A percentile compares a stretch with the other conserved stretches of the same genome.
These are phyloP conservation scores for Stigmatopora nigra DNA, from an alignment of 2,113 vertebrate genomes.

Conservation along the genomic window DNA sequence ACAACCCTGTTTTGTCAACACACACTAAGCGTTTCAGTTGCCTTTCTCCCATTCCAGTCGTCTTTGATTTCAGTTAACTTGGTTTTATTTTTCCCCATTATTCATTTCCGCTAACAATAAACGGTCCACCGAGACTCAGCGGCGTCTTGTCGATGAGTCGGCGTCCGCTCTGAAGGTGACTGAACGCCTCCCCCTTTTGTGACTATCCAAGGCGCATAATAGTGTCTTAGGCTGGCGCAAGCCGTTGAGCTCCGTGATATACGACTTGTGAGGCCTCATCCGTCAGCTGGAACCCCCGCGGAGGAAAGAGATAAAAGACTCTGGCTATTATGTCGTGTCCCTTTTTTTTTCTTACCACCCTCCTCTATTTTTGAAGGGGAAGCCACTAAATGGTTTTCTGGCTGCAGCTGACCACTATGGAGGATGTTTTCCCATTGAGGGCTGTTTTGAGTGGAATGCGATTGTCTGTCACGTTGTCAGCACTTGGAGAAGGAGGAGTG, in stretches of 20 bases:
- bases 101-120: too few species aligned
- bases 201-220: slow-evolving; percentile 48
- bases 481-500: neutral
- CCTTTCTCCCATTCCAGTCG: too few species aligned
- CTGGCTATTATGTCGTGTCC: slow-evolving; percentile 43
- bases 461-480: slow-evolving; percentile 29
- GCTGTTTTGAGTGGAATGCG: slow-evolving; percentile 35
- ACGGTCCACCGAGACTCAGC: too few species aligned
- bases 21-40: too few species aligned
- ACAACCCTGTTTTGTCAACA: too few species aligned
- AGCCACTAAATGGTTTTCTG: slow-evolving; percentile 41
- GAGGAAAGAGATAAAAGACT: slow-evolving; percentile 52
- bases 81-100: too few species aligned
- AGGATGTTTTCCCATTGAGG: slow-evolving; percentile 27
- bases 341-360: slow-evolving; percentile 39
- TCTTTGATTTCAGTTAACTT: too few species aligned
- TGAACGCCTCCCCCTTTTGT: slow-evolving; percentile 20
- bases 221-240: slow-evolving; percentile 39
- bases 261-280: slow-evolving; percentile 49
- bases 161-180: slow-evolving; percentile 43
- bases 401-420: slow-evolving; percentile 29
- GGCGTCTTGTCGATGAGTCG: neutral
- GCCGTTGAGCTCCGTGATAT: slow-evolving; percentile 51
- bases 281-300: slow-evolving; percentile 36
- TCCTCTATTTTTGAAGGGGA: neutral